These are phyloP conservation scores for Eciton burchellii DNA, from an alignment of 1,140 invertebrate genomes.

Conservation along the genomic window DNA sequence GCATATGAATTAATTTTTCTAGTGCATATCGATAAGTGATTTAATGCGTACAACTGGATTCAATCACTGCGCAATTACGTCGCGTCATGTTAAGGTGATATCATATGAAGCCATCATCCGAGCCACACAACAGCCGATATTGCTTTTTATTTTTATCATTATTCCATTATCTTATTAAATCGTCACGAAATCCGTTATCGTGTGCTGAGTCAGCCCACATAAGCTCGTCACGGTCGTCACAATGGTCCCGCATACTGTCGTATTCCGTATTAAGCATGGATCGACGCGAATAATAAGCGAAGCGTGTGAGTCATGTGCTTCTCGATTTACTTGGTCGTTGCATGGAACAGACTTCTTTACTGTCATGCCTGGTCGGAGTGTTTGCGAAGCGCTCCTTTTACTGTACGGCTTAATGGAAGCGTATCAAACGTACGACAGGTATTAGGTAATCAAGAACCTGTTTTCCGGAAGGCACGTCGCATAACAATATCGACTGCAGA, in stretches of 20 bases:
- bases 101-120: neutral
- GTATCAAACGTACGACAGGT: neutral
- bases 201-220: conserved; percentile 2
- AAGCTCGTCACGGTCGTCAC: conserved; percentile 18
- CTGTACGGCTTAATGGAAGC: neutral
- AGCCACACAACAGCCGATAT: neutral
- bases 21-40: too few species aligned
- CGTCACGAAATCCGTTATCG: conserved; percentile 11
- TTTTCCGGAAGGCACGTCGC: neutral
- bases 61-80: too few species aligned
- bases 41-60: too few species aligned
- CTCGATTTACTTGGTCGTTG: neutral
- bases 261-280: conserved; percentile 11
- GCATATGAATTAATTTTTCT: too few species aligned
- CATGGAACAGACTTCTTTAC: neutral
- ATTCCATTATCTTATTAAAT: too few species aligned
- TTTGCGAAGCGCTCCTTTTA: conserved; percentile 8
- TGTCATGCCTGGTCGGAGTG: neutral
- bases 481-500: neutral
- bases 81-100: too few species aligned
- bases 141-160: conserved; percentile 24
- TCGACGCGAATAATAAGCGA: conserved; percentile 15
- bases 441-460: conserved; percentile 15
- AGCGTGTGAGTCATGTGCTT: conserved; percentile 23
- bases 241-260: neutral